These are phyloP conservation scores for Indri indri DNA, from an alignment of 2,113 vertebrate genomes.

Conservation along the genomic window DNA sequence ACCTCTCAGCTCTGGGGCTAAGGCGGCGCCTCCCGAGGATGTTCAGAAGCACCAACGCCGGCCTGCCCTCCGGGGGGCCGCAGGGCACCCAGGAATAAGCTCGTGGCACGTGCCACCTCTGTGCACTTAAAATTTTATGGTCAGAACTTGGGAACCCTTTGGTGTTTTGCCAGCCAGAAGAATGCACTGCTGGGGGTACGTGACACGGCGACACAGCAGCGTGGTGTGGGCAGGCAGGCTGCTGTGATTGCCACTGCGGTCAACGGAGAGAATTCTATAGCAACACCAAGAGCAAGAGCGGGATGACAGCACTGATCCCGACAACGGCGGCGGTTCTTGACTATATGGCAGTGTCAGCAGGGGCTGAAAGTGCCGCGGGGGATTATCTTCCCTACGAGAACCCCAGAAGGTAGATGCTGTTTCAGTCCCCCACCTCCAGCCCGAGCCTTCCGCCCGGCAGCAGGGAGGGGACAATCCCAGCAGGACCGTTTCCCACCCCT, in stretches of 20 bases:
- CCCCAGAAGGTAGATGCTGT: background rate
- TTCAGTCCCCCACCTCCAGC: no score
- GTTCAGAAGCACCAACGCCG: background rate
- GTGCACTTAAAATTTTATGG: background rate
- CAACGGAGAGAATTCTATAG: background rate
- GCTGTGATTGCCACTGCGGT: background rate
- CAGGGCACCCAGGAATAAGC: no score
- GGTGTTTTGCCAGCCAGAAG: background rate
- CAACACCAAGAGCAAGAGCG: background rate
- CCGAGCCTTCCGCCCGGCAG: background rate
- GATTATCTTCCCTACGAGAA: background rate
- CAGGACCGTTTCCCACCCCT: no score
- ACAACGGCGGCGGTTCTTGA: background rate
- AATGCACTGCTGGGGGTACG: background rate
- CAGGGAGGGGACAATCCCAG: background rate
- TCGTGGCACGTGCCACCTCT: accelerated
- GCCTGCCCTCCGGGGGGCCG: accelerated
- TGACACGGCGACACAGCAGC: background rate
- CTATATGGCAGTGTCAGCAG: accelerated
- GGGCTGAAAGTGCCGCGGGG: background rate
- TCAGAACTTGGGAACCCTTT: background rate
- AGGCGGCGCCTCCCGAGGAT: background rate
- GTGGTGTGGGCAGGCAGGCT: no score
- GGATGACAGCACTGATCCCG: accelerated
- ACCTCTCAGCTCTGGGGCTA: background rate